These are phyloP conservation scores for Corythornis leucogaster DNA, from an alignment of 2,797 vertebrate species.

Conservation along the genomic window DNA sequence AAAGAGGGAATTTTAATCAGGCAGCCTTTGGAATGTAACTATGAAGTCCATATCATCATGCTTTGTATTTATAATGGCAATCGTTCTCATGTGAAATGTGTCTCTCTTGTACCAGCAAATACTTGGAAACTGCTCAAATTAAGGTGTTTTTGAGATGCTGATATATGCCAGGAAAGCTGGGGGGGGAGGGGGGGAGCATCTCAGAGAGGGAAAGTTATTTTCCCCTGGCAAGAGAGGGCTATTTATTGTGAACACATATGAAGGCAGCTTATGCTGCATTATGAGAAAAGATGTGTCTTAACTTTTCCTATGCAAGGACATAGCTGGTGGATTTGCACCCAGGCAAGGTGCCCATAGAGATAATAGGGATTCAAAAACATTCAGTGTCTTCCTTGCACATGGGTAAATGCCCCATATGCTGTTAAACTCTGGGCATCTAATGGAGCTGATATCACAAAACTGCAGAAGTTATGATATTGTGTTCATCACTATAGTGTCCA, in stretches of 20 bases:
- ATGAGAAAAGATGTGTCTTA: background rate
- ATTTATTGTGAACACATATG: background rate
- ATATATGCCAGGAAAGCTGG: background rate
- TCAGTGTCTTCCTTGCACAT: background rate
- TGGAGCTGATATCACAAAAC: background rate
- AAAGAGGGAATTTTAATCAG: constrained; percentile 32
- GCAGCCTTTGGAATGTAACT: background rate
- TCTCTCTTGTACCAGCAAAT: constrained; percentile 17
- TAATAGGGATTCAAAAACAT: background rate
- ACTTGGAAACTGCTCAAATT: constrained; percentile 4
- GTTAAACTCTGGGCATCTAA: background rate
- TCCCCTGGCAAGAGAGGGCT: background rate
- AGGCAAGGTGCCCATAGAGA: background rate
- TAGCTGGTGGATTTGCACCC: background rate
- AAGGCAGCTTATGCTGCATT: background rate
- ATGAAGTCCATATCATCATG: background rate
- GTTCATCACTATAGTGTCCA: background rate
- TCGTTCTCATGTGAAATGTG: background rate
- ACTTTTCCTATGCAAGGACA: background rate
- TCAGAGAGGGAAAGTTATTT: background rate
- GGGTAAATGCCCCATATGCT: background rate
- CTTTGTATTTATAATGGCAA: constrained; percentile 14
- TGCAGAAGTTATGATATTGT: background rate
- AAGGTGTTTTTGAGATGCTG: background rate
- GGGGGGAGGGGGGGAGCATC: background rate